Base-by-base conservation (phyloP, 2,113 vertebrate species). In the Apistogramma diplotaenia region DNA sequence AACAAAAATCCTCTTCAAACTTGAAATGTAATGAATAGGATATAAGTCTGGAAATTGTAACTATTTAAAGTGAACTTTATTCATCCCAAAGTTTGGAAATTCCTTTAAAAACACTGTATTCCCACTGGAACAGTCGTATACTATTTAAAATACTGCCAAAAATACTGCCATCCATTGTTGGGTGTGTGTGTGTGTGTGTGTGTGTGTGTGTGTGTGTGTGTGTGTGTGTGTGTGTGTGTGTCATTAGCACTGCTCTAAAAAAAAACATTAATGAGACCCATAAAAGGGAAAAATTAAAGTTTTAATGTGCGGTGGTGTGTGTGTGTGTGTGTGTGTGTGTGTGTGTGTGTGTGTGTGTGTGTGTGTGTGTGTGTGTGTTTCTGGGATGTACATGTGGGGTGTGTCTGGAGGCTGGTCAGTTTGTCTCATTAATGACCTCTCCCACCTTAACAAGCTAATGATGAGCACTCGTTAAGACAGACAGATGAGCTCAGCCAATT, bases 251-350 rank as follows among this genome's bases (percentile, higher is more conserved):
- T 67, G 23, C 75, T 86, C 87, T 90, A 21, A 53, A 53, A 53
- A 62, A 93, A 91, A 90, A 92, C 88, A 91, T 94, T 94, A 95
- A 94, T 57, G 90, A 92, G 86, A 84, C 61, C 78, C 90, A 94
- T 95, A 93, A 95, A 94, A 94, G 85, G 84, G 23, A 79, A 79
- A 85, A 92, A 94, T 94, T 87, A 91, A 93, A 89, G 82, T 88
- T 84, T 87, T 88, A 82, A 87, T 89, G 79, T 83, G 79, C 72
- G 55, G 43, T 81, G 82, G 87, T 59, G 77, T 79, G 84, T 81
- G 62, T 61, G 83, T 73, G 78, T 65, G 81, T 71, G 77, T 75
- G 78, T 56, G 79, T 43, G 60, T 56, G 57, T 76, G 83, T 83
- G n/a, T 59, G 77, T 79, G 84, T 81, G 62, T 61, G 83, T 73